Percentiles rank a stretch among this genome's conserved stretches.
Evolutionary conservation across 2,113 vertebrate genomes (phyloP).

Genomic region (Xenus cinereus): DNA sequence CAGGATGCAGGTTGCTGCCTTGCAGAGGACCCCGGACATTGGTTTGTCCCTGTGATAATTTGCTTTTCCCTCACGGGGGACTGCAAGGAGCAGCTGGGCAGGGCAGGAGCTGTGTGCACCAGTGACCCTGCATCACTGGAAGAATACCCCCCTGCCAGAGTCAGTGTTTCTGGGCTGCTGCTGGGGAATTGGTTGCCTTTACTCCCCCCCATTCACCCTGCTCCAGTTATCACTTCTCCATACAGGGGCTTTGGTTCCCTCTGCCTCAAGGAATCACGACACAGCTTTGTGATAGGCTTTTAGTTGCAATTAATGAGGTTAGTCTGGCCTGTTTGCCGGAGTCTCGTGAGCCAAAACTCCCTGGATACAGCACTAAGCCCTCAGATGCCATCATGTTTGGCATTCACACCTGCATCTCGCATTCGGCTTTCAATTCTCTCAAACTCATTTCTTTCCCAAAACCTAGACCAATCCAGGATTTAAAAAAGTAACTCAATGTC

Average conservation of each 20-base stretch:
- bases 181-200: background rate
- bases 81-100: background rate
- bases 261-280: background rate
- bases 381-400: background rate
- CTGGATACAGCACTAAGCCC: background rate
- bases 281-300: background rate
- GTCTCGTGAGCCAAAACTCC: background rate
- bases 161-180: background rate
- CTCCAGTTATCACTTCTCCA: background rate
- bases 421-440: background rate
- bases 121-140: background rate
- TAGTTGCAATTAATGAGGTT: background rate
- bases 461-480: background rate
- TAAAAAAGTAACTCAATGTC: background rate
- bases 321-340: background rate
- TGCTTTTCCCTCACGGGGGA: background rate
- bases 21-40: background rate
- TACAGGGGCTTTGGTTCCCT: background rate
- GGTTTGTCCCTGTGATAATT: background rate
- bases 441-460: background rate
- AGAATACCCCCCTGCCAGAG: background rate
- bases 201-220: background rate
- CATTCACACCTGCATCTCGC: background rate
- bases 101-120: background rate
- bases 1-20: background rate